phyloP scores from a whole-genome alignment of 2,888 invertebrate species.

The Elysia crispata region DNA sequence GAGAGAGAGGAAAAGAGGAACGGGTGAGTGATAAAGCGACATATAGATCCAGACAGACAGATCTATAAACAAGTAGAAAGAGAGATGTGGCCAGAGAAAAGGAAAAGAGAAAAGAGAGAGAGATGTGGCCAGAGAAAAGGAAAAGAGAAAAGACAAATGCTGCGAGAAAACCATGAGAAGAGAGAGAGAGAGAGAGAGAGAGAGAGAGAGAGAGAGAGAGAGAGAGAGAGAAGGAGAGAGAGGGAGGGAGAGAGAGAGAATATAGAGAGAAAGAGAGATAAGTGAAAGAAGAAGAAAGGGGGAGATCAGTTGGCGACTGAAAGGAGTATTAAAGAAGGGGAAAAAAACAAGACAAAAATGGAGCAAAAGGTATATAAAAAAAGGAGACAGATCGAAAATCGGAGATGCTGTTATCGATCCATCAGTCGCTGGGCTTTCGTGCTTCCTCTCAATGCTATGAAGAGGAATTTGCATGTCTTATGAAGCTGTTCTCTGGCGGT shows the following conservation, averaged over 20 bases:
- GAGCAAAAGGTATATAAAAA: no score
- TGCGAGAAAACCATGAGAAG: not conserved
- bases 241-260: conserved; percentile 27
- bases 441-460: no score
- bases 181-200: conserved; percentile 32
- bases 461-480: no score
- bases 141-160: not conserved
- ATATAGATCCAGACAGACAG: no score
- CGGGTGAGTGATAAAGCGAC: not conserved
- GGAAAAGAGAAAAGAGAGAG: conserved; percentile 5
- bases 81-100: no score
- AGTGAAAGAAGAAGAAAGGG: not conserved
- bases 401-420: no score
- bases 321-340: not conserved
- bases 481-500: no score
- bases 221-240: conserved; percentile 3
- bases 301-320: conserved; percentile 1
- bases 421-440: no score
- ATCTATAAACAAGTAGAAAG: not conserved
- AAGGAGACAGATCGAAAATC: no score
- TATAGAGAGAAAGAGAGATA: not conserved
- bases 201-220: not conserved
- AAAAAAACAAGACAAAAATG: not conserved
- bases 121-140: conserved; percentile 5
- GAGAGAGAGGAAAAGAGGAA: conserved; percentile 18